Evolutionary conservation across 2,113 vertebrate genomes (phyloP).

Genomic region (Ibidorhyncha struthersii): DNA sequence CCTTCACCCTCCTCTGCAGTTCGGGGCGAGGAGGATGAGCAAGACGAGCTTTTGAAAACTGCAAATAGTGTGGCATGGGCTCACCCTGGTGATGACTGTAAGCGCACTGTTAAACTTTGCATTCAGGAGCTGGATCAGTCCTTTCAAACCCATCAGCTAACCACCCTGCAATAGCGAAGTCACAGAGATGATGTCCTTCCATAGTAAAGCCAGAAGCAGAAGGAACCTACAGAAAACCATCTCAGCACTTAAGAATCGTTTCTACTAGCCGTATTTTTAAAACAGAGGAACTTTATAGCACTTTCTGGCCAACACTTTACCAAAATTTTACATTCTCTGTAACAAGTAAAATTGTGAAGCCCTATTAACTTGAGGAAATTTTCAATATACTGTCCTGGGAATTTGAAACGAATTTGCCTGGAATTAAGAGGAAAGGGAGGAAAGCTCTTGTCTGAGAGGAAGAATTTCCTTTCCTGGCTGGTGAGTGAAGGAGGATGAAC

Average conservation of each 20-base stretch:
- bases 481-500: slow-evolving; percentile 4
- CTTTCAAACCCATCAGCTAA: neutral
- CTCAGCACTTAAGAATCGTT: neutral
- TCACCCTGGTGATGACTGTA: neutral
- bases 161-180: accelerated
- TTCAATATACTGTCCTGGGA: neutral
- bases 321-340: neutral
- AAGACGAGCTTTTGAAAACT: neutral
- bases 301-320: neutral
- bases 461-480: slow-evolving; percentile 28
- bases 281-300: neutral
- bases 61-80: accelerated
- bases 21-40: neutral
- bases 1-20: neutral
- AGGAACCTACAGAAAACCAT: neutral
- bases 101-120: neutral
- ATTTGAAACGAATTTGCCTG: neutral
- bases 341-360: neutral
- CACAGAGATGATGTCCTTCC: neutral
- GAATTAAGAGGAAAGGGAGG: slow-evolving; percentile 42
- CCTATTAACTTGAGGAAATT: neutral
- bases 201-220: neutral
- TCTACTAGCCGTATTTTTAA: neutral
- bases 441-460: slow-evolving; percentile 36
- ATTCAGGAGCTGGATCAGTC: neutral